Conservation (phyloP, 2,888 invertebrate genomes). For the Nebria salina region DNA sequence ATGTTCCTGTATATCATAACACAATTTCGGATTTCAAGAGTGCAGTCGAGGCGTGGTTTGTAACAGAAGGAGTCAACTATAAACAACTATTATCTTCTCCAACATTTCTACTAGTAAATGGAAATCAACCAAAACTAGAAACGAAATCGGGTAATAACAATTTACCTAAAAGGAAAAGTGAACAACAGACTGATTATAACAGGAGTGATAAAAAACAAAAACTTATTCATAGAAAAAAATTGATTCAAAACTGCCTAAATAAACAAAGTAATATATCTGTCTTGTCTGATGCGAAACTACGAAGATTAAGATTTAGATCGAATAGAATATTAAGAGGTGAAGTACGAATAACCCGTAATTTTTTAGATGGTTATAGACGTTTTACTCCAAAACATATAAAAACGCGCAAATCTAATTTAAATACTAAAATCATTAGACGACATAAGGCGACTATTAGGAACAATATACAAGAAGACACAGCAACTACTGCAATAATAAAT, state of each 20-base stretch:
- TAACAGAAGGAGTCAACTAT: conserved; percentile 4
- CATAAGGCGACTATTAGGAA: neutral
- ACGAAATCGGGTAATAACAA: neutral
- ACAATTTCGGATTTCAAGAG: conserved; percentile 28
- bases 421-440: neutral
- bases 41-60: conserved; percentile 25
- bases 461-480: neutral
- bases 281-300: conserved; percentile 10
- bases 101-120: neutral
- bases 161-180: conserved; percentile 12
- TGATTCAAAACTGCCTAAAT: neutral
- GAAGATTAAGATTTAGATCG: conserved; percentile 21
- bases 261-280: neutral
- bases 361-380: conserved; percentile 21
- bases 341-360: conserved; percentile 34
- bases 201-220: conserved; percentile 7
- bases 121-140: conserved; percentile 4
- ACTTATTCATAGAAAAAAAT: neutral
- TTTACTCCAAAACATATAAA: conserved; percentile 18
- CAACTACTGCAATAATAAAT: conserved; percentile 7
- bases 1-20: conserved; percentile 15
- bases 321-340: conserved; percentile 20
- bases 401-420: conserved; percentile 25
- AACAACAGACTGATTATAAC: neutral
- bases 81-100: neutral